A percentile compares a stretch with the other conserved stretches of the same genome.
phyloP scores from a whole-genome alignment of 2,888 invertebrate species.

The Bellardia bayeri region DNA sequence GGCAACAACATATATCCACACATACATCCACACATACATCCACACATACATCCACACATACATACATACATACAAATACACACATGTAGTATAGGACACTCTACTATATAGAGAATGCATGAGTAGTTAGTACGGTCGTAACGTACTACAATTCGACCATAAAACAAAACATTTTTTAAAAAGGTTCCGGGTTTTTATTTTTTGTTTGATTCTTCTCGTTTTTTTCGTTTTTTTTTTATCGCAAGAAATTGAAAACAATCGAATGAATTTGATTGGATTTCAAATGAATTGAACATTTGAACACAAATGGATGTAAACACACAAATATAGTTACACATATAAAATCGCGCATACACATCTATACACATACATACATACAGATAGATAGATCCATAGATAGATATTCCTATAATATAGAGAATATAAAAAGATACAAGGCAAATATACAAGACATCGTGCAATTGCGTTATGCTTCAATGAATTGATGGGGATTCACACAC shows the following conservation, averaged over 20 bases:
- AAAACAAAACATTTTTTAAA: slow-evolving; percentile 73
- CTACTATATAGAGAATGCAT: neutral
- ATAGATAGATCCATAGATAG: neutral
- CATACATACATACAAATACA: too few species aligned
- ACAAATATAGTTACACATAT: neutral
- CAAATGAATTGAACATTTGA: slow-evolving; percentile 72
- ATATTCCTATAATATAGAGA: slow-evolving; percentile 46
- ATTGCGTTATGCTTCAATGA: slow-evolving; percentile 71
- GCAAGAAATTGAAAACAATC: slow-evolving; percentile 76
- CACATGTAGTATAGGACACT: neutral
- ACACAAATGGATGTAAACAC: slow-evolving; percentile 55
- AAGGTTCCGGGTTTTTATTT: slow-evolving; percentile 68
- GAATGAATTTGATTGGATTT: slow-evolving; percentile 75
- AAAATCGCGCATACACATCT: neutral
- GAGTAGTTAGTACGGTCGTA: slow-evolving; percentile 44
- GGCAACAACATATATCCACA: neutral
- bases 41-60: neutral
- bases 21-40: neutral
- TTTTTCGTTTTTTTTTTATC: slow-evolving; percentile 62
- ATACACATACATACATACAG: neutral
- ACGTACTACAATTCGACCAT: slow-evolving; percentile 68
- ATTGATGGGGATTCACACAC: slow-evolving; percentile 48
- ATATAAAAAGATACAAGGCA: slow-evolving; percentile 52
- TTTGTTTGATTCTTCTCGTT: slow-evolving; percentile 3
- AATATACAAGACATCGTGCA: slow-evolving; percentile 69